A percentile compares a stretch with the other conserved stretches of the same genome.
These are phyloP conservation scores for Amyelois transitella DNA, from an alignment of 1,140 invertebrate genomes.

Conservation along the genomic window DNA sequence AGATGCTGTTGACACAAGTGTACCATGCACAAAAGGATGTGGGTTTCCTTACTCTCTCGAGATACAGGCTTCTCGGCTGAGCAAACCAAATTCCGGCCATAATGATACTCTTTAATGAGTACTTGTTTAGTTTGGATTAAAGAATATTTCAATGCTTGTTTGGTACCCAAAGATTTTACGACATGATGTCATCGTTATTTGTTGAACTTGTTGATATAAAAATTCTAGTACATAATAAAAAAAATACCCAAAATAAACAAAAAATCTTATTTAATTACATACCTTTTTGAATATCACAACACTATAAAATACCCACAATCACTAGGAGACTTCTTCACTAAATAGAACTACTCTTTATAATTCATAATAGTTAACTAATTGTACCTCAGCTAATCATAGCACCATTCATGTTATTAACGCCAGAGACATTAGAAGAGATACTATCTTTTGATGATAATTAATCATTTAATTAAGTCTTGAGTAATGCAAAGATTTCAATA, in stretches of 20 bases:
- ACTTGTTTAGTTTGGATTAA: conserved; percentile 8
- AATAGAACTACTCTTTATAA: too few species aligned
- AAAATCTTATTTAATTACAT: too few species aligned
- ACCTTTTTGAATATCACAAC: too few species aligned
- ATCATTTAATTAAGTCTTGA: background rate
- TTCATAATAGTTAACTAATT: background rate
- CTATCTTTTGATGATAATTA: background rate
- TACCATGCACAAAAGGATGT: conserved; percentile 42
- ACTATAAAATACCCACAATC: background rate
- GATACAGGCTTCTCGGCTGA: conserved; percentile 37
- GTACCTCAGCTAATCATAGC: background rate
- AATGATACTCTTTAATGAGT: conserved; percentile 33
- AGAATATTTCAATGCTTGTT: background rate
- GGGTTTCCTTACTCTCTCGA: conserved; percentile 28
- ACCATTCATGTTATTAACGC: background rate
- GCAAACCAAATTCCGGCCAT: conserved; percentile 43
- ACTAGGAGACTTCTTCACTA: background rate
- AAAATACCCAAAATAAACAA: too few species aligned
- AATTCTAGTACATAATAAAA: too few species aligned
- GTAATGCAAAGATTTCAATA: conserved; percentile 7
- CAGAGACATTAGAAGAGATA: background rate
- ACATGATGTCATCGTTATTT: too few species aligned
- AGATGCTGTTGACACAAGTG: conserved; percentile 50
- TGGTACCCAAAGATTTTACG: too few species aligned
- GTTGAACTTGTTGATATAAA: too few species aligned